phyloP scores from a whole-genome alignment of 1,140 invertebrate genomes.

The Bombus superbus region DNA sequence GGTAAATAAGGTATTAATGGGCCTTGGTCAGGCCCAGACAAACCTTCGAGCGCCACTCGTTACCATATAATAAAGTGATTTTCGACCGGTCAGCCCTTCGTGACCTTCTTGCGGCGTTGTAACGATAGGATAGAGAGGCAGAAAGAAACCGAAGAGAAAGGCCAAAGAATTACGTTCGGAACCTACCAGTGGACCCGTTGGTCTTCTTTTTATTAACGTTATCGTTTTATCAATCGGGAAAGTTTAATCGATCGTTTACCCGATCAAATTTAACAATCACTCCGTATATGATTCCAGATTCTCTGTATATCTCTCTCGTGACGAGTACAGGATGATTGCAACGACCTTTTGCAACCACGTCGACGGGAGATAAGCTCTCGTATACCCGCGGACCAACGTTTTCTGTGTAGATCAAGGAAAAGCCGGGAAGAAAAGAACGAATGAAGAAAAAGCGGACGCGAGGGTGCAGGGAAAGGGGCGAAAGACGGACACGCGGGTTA shows the following conservation, averaged over 20 bases:
- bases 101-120: neutral
- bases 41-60: constrained; percentile 5
- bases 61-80: constrained; percentile 25
- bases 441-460: neutral
- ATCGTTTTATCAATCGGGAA: neutral
- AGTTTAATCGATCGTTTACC: neutral
- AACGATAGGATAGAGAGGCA: neutral
- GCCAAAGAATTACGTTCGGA: neutral
- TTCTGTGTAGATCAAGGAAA: neutral
- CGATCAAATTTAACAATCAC: too few species aligned
- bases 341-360: too few species aligned
- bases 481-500: neutral
- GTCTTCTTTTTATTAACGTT: neutral
- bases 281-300: too few species aligned
- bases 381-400: too few species aligned
- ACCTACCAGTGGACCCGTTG: neutral
- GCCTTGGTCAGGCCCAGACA: neutral
- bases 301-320: too few species aligned
- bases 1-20: constrained; percentile 29
- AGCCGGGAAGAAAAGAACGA: neutral
- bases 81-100: constrained; percentile 8
- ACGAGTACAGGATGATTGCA: too few species aligned
- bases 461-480: neutral
- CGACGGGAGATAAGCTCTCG: too few species aligned
- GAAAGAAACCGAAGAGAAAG: neutral